These are phyloP conservation scores for Drosophila auraria DNA, from an alignment of 1,140 invertebrate species.

Conservation along the genomic window DNA sequence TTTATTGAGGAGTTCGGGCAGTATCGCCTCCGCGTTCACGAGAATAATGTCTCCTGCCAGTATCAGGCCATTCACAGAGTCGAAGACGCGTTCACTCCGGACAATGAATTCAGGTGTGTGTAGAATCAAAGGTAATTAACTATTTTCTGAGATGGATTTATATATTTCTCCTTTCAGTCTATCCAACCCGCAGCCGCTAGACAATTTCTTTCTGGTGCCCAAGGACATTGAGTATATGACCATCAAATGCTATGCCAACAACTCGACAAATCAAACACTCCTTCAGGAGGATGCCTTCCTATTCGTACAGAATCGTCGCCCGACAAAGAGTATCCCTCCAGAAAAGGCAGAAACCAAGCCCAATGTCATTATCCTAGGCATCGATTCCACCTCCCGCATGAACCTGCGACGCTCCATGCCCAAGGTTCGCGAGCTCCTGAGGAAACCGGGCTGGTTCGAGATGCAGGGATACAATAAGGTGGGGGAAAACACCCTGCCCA, in stretches of 20 bases:
- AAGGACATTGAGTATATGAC: neutral
- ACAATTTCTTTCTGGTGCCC: neutral
- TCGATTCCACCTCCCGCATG: conserved; percentile 46
- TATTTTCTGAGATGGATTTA: too few relatives aligned
- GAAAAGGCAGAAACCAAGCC: neutral
- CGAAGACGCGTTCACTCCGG: neutral
- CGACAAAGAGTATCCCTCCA: too few relatives aligned
- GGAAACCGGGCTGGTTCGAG: conserved; percentile 20
- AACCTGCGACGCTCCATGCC: conserved; percentile 72
- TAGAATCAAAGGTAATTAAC: too few relatives aligned
- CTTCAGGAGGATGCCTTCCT: conserved; percentile 4
- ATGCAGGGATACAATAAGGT: conserved; percentile 46
- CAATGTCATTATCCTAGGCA: conserved; percentile 23
- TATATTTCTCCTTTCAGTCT: neutral
- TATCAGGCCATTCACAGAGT: neutral
- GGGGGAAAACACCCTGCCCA: conserved; percentile 92
- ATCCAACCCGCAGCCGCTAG: neutral
- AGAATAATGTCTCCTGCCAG: neutral
- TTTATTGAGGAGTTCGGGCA: neutral
- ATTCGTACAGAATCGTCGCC: neutral
- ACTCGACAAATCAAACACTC: neutral
- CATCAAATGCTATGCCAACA: neutral
- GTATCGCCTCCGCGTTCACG: neutral
- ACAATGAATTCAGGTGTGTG: neutral
- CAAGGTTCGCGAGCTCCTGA: conserved; percentile 26